Percentiles rank a stretch among this genome's conserved stretches.
Conservation (phyloP, 2,113 vertebrate species). For the Cinclus mexicanus region DNA sequence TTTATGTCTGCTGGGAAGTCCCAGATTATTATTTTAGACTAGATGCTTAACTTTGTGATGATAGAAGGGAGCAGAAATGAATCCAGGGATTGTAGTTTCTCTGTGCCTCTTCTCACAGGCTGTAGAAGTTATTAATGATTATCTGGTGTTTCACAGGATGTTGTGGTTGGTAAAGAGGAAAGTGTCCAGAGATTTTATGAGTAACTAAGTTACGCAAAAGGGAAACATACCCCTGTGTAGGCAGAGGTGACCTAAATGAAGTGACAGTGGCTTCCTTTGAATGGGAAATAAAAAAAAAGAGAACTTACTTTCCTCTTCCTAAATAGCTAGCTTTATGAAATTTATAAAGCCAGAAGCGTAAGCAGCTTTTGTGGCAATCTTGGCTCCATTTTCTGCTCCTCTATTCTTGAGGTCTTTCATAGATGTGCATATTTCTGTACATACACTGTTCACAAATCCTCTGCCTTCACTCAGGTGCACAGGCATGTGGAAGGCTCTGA, state of each 20-base stretch:
- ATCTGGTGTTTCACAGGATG: constrained; percentile 6
- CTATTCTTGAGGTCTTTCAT: background rate
- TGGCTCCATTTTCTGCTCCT: background rate
- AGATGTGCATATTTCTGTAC: background rate
- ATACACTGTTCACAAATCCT: background rate
- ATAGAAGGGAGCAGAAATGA: background rate
- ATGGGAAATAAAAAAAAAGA: background rate
- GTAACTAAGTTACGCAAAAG: background rate
- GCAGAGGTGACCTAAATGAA: background rate
- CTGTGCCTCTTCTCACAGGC: background rate
- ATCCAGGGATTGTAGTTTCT: background rate
- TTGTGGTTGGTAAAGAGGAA: constrained; percentile 12
- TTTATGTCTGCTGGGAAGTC: background rate
- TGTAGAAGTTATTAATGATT: background rate
- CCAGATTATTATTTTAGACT: background rate
- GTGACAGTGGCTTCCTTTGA: background rate
- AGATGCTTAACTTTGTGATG: background rate
- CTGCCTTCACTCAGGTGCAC: background rate
- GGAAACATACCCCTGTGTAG: background rate
- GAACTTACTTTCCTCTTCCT: background rate
- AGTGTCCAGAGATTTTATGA: background rate
- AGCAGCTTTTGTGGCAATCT: background rate
- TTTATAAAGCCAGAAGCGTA: background rate
- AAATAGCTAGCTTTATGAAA: background rate
- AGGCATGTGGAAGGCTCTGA: background rate